Conservation (phyloP, 2,113 vertebrate species). For the Lucifuga dentata region DNA sequence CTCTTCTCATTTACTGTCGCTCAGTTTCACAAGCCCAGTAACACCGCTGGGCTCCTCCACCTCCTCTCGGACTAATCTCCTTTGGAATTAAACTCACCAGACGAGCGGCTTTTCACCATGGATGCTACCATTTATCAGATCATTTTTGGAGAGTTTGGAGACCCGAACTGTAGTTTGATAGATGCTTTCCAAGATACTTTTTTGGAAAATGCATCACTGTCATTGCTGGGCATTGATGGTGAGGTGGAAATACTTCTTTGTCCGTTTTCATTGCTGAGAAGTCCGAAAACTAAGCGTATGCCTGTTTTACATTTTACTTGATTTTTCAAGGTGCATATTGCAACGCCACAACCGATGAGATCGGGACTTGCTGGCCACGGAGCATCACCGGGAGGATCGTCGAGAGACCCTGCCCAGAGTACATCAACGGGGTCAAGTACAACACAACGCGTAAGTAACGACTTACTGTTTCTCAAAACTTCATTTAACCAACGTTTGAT, state of each 20-base stretch:
- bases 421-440: slow-evolving; percentile 97
- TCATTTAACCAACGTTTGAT: too few relatives aligned
- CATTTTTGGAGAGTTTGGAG: slow-evolving; percentile 86
- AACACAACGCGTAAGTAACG: slow-evolving; percentile 93
- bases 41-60: slow-evolving; percentile 35
- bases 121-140: slow-evolving; percentile 87
- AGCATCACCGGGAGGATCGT: slow-evolving; percentile 89
- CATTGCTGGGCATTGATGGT: slow-evolving; percentile 87
- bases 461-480: too few relatives aligned
- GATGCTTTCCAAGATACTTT: slow-evolving; percentile 87
- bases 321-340: slow-evolving; percentile 86
- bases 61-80: slow-evolving; percentile 25
- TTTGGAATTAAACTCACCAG: not conserved
- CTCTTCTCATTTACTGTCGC: slow-evolving; percentile 38
- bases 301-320: not conserved
- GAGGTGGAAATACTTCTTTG: slow-evolving; percentile 63
- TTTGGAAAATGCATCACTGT: slow-evolving; percentile 83
- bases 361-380: slow-evolving; percentile 98
- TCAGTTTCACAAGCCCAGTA: slow-evolving; percentile 44
- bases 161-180: slow-evolving; percentile 92
- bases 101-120: slow-evolving; percentile 70
- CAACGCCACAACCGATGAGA: slow-evolving; percentile 94
- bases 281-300: slow-evolving; percentile 6
- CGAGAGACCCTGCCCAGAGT: slow-evolving; percentile 94
- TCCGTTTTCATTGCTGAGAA: not conserved